phyloP scores from a whole-genome alignment of 2,797 vertebrate species.

The Limosa lapponica region DNA sequence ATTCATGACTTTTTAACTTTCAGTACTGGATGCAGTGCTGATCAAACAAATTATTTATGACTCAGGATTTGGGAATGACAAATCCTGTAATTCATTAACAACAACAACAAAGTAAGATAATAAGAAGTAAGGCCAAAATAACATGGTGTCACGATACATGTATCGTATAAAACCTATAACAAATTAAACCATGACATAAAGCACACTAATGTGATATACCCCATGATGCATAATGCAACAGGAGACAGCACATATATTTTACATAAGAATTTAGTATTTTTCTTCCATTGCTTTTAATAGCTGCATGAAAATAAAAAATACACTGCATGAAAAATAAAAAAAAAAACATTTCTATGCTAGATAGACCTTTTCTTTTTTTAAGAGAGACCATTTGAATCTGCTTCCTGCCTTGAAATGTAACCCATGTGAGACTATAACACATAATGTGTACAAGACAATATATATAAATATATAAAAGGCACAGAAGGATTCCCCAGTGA shows the following conservation, averaged over 20 bases:
- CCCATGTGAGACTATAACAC: not conserved
- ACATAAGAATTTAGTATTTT: not conserved
- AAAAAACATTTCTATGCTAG: not conserved
- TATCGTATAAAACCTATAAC: not conserved
- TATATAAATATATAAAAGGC: not conserved
- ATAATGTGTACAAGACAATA: not conserved
- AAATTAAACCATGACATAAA: not conserved
- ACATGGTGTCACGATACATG: not conserved
- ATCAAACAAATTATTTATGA: not conserved
- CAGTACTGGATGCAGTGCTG: not conserved
- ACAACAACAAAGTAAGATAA: not conserved
- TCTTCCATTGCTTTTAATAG: not conserved
- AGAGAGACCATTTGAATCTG: not conserved
- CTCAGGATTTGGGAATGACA: not conserved
- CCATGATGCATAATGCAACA: not conserved
- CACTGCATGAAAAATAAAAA: not conserved
- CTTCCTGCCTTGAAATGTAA: constrained; percentile 4
- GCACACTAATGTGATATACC: not conserved
- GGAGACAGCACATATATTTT: not conserved
- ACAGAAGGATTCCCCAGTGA: not conserved
- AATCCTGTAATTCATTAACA: not conserved
- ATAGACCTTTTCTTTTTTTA: not conserved
- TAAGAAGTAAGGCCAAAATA: not conserved
- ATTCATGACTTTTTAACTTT: not conserved
- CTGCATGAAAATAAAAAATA: not conserved